Conservation (phyloP, 1,140 invertebrate genomes). For the Oryzaephilus surinamensis region DNA sequence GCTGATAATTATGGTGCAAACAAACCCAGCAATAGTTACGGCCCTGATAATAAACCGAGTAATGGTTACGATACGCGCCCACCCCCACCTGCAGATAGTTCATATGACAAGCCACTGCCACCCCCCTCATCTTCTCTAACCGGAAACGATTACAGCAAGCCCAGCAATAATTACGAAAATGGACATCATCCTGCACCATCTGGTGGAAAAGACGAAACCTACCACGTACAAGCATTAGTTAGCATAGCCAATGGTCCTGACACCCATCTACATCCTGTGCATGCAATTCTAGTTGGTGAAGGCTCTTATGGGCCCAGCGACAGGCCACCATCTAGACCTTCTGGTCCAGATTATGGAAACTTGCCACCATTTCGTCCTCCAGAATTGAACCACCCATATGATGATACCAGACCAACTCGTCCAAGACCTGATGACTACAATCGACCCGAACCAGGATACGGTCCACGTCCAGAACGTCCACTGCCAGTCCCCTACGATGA, state of each 20-base stretch:
- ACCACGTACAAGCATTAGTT: conserved; percentile 3
- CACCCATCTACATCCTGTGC: conserved; percentile 2
- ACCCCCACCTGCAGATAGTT: no score
- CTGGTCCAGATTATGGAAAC: not conserved
- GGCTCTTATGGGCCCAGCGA: no score
- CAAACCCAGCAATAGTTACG: not conserved
- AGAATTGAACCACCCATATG: no score
- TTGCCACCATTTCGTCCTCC: no score
- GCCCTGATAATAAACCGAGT: conserved; percentile 1
- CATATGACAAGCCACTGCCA: conserved; percentile 4
- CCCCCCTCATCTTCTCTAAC: no score
- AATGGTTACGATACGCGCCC: conserved; percentile 6
- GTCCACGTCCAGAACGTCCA: no score
- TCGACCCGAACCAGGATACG: no score
- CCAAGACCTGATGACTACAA: not conserved
- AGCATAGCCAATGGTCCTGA: conserved; percentile 4
- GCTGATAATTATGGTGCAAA: not conserved
- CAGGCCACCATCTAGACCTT: not conserved
- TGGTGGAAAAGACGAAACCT: no score
- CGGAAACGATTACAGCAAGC: no score
- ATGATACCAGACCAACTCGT: not conserved
- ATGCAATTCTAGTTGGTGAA: conserved; percentile 2
- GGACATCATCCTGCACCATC: no score
- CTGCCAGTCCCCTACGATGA: no score
- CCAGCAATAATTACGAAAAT: no score